Percentiles rank a stretch among this genome's conserved stretches.
Evolutionary conservation across 2,888 invertebrate species (phyloP).

Genomic region (Drosophila koepferae): DNA sequence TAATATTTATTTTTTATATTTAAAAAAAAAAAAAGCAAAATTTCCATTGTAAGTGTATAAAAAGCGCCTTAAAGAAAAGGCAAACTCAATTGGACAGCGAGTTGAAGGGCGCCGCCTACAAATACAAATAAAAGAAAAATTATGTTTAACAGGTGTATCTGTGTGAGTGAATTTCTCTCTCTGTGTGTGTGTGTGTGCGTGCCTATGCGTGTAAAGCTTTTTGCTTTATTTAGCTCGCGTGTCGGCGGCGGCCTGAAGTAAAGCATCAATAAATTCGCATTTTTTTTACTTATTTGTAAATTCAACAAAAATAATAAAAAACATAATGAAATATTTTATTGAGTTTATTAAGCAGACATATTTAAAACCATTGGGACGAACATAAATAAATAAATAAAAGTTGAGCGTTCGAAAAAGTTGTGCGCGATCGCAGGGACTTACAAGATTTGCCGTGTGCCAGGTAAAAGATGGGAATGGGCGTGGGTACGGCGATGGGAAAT

Average conservation of each 20-base stretch:
- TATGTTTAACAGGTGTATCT: not conserved
- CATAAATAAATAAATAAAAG: conserved; percentile 14
- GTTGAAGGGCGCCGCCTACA: conserved; percentile 38
- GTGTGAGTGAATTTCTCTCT: not conserved
- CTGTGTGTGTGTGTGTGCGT: not conserved
- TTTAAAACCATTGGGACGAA: conserved; percentile 45
- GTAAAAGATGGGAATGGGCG: conserved; percentile 28
- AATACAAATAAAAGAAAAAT: conserved; percentile 32
- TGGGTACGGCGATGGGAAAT: no score
- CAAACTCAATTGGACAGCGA: conserved; percentile 54
- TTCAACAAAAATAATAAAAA: conserved; percentile 24
- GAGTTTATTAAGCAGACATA: conserved; percentile 50
- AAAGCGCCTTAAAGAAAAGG: conserved; percentile 1
- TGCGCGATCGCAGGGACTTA: conserved; percentile 15
- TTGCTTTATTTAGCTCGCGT: conserved; percentile 40
- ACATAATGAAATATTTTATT: conserved; percentile 73
- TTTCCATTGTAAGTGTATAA: conserved; percentile 1
- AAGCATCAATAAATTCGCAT: conserved; percentile 23
- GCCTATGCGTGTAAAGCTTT: conserved; percentile 16
- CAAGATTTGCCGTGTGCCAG: conserved; percentile 31
- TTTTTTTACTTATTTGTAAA: conserved; percentile 16
- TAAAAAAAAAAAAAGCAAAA: not conserved
- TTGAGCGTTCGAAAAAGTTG: conserved; percentile 31
- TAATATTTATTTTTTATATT: no score
- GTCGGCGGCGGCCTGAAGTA: conserved; percentile 36